Percentiles rank a stretch among this genome's conserved stretches.
Conservation (phyloP, 2,113 vertebrate genomes). For the Melierax canorus region DNA sequence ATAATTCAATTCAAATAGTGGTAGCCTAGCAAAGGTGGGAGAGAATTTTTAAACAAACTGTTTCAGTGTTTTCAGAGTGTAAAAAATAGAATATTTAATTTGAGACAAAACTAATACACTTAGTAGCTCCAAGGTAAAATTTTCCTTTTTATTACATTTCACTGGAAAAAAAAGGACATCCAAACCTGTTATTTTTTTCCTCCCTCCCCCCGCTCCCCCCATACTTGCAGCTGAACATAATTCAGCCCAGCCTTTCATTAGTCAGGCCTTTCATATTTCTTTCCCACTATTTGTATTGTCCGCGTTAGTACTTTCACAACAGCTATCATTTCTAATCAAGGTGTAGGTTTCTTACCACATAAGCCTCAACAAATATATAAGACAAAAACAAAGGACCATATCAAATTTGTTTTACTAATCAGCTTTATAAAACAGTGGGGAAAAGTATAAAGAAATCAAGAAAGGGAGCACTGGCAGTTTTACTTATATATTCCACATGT, state of each 20-base stretch:
- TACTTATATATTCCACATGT: not conserved
- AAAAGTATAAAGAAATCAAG: not conserved
- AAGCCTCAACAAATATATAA: not conserved
- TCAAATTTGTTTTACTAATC: not conserved
- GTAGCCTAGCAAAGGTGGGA: not conserved
- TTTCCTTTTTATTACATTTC: not conserved
- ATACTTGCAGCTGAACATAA: not conserved
- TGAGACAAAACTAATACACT: not conserved
- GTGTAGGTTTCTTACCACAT: not conserved
- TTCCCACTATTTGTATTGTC: not conserved
- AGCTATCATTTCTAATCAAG: not conserved
- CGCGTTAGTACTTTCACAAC: accelerated
- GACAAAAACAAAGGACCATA: not conserved
- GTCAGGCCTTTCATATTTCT: not conserved
- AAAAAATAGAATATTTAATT: not conserved
- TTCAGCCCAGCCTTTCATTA: not conserved
- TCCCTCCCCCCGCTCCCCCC: accelerated
- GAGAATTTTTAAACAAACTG: not conserved
- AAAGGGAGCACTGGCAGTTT: not conserved
- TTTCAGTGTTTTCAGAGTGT: not conserved
- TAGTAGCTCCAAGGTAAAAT: not conserved
- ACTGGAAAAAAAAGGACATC: not conserved
- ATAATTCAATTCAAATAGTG: not conserved
- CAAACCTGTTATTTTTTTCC: not conserved
- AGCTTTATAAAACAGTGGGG: not conserved